phyloP scores from a whole-genome alignment of 2,888 invertebrate genomes.

The Drosophila mercatorum region DNA sequence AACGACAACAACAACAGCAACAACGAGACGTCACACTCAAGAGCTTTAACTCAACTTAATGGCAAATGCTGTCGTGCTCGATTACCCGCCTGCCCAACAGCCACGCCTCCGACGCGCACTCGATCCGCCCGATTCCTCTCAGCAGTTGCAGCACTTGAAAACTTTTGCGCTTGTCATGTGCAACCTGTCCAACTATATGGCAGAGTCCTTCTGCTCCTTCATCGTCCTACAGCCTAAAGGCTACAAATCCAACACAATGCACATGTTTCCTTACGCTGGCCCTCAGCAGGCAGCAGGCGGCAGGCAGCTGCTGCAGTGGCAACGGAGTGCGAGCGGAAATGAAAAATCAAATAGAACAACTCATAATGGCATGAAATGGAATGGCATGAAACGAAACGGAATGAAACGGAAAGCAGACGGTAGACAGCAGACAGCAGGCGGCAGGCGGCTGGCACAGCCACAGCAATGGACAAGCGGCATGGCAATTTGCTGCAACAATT shows the following conservation, averaged over 20 bases:
- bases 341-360: constrained; percentile 73
- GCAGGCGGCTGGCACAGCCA: constrained; percentile 12
- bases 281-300: background rate
- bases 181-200: constrained; percentile 70
- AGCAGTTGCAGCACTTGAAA: constrained; percentile 60
- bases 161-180: constrained; percentile 74
- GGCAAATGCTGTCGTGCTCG: constrained; percentile 73
- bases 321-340: constrained; percentile 61
- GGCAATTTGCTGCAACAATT: constrained; percentile 59
- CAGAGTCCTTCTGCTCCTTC: constrained; percentile 43
- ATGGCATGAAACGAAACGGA: constrained; percentile 7
- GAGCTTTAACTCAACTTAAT: constrained; percentile 71
- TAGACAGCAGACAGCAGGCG: background rate
- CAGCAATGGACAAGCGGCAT: constrained; percentile 27
- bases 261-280: constrained; percentile 52
- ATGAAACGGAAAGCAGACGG: constrained; percentile 18
- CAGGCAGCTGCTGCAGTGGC: constrained; percentile 13
- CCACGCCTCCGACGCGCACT: background rate
- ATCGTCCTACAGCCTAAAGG: constrained; percentile 65
- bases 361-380: constrained; percentile 57
- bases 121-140: constrained; percentile 6
- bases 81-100: constrained; percentile 50
- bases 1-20: background rate
- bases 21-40: constrained; percentile 33
- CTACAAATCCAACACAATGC: constrained; percentile 73